These are phyloP conservation scores for Leptogaster cylindrica DNA, from an alignment of 2,888 invertebrate genomes.

Conservation along the genomic window DNA sequence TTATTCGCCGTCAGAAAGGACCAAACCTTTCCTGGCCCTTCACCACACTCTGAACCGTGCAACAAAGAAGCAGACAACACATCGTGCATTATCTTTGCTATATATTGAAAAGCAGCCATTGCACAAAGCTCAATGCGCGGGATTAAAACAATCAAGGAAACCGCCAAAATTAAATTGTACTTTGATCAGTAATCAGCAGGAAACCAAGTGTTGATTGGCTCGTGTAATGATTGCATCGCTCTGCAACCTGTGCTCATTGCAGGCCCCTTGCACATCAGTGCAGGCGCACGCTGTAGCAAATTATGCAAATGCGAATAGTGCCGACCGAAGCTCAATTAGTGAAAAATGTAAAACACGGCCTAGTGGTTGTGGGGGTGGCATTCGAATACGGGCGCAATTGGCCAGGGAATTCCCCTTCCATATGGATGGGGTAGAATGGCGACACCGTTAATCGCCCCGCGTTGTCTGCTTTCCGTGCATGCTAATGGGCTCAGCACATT, in stretches of 20 bases:
- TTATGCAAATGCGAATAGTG: conserved; percentile 33
- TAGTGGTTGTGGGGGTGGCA: neutral
- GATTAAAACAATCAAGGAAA: conserved; percentile 29
- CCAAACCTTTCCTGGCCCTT: no score
- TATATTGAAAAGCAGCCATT: no score
- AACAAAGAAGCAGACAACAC: no score
- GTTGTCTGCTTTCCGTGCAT: conserved; percentile 18
- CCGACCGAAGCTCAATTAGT: conserved; percentile 18
- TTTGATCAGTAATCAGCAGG: conserved; percentile 28
- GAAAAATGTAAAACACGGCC: conserved; percentile 27
- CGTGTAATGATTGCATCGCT: conserved; percentile 20
- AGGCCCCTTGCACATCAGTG: neutral
- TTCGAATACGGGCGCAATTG: no score
- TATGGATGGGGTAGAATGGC: neutral
- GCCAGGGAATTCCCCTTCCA: no score
- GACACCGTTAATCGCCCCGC: neutral
- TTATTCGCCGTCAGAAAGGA: no score
- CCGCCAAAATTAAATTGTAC: conserved; percentile 21
- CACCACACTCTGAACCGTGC: no score
- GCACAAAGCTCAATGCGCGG: no score
- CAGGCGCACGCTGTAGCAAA: conserved; percentile 12
- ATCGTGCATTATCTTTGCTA: no score
- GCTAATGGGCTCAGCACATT: conserved; percentile 35
- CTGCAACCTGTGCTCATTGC: neutral
- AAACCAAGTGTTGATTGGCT: conserved; percentile 35